Percentiles rank a stretch among this genome's conserved stretches.
These are phyloP conservation scores for Plebejus anna DNA, from an alignment of 2,888 invertebrate species.

Conservation along the genomic window DNA sequence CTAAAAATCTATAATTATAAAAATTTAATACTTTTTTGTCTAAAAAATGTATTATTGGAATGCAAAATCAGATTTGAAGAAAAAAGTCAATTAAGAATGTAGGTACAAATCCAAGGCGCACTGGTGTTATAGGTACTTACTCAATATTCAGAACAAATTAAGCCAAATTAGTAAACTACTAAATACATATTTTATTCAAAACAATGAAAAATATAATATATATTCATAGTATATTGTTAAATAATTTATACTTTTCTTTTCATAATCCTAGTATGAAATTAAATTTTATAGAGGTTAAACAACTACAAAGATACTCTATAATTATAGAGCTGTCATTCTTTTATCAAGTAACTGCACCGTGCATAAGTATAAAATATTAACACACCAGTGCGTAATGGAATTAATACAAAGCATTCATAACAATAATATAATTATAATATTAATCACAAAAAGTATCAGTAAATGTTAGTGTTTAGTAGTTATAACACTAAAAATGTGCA, in stretches of 20 bases:
- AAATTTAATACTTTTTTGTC: too few species aligned
- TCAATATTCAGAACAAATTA: neutral
- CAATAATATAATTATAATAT: conserved; percentile 25
- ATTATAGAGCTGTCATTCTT: neutral
- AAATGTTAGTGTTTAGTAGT: conserved; percentile 43
- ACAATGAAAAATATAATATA: too few species aligned
- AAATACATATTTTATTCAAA: too few species aligned
- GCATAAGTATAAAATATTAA: neutral
- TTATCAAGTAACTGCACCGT: neutral
- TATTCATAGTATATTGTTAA: neutral
- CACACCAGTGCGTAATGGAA: conserved; percentile 31
- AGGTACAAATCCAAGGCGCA: neutral
- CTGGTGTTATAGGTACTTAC: neutral
- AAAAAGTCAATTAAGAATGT: neutral
- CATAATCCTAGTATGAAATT: neutral
- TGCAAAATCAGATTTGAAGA: neutral
- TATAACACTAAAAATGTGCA: conserved; percentile 46
- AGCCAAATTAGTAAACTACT: neutral
- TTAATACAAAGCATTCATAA: conserved; percentile 22
- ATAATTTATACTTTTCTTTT: too few species aligned
- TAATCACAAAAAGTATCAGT: conserved; percentile 33
- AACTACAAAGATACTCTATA: neutral
- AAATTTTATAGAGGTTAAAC: neutral
- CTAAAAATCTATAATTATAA: too few species aligned
- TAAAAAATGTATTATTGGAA: neutral